Conservation (phyloP, 1,140 invertebrate species). For the Stenopsyche tienmushanensis region DNA sequence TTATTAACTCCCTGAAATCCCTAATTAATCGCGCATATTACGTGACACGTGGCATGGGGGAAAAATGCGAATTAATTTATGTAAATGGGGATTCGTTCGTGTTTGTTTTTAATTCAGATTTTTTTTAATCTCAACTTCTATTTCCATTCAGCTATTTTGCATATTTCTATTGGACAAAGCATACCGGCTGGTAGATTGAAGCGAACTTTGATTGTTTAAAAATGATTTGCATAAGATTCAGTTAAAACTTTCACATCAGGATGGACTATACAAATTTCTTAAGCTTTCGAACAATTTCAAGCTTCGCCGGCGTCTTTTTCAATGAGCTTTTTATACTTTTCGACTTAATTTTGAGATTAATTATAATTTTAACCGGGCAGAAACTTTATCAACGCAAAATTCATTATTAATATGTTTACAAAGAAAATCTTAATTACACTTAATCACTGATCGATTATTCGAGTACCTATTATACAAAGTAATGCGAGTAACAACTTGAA, state of each 20-base stretch:
- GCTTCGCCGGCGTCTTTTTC: not conserved
- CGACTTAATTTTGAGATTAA: no score
- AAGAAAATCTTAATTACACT: no score
- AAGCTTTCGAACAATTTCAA: not conserved
- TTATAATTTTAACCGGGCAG: no score
- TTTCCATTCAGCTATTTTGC: no score
- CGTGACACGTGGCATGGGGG: not conserved
- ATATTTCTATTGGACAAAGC: not conserved
- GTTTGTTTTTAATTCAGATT: no score
- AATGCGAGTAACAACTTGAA: no score
- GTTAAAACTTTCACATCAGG: not conserved
- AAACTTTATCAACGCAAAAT: no score
- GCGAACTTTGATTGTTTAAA: not conserved
- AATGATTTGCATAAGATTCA: not conserved
- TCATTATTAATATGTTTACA: no score
- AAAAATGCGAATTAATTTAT: not conserved
- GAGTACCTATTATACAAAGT: no score
- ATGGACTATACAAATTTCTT: not conserved
- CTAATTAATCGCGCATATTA: not conserved
- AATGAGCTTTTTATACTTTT: not conserved
- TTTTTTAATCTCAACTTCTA: no score
- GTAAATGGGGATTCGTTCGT: not conserved
- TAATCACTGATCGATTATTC: no score
- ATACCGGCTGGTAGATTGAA: not conserved
- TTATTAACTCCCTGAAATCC: no score